Conservation (phyloP, 2,113 vertebrate species). For the Psittacula cyanocephala region DNA sequence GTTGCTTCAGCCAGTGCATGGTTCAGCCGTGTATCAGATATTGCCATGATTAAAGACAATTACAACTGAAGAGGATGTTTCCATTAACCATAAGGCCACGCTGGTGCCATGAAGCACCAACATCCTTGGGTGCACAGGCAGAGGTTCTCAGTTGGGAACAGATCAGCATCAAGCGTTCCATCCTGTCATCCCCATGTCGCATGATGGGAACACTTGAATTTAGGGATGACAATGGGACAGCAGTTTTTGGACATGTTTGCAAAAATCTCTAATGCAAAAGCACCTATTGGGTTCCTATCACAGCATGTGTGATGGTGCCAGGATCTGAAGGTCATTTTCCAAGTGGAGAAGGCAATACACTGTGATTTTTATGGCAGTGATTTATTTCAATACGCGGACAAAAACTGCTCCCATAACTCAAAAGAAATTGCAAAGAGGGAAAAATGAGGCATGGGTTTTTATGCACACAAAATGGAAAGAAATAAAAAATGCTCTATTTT, state of each 20-base stretch:
- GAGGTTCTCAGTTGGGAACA: not conserved
- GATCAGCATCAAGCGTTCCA: not conserved
- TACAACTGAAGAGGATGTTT: not conserved
- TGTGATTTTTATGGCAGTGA: not conserved
- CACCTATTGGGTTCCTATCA: not conserved
- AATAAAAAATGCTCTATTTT: constrained; percentile 1
- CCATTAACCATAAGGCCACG: not conserved
- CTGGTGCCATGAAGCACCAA: not conserved
- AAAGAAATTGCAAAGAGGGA: constrained; percentile 20
- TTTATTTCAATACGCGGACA: not conserved
- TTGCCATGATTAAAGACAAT: fast-evolving
- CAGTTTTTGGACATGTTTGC: not conserved
- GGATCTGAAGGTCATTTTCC: not conserved
- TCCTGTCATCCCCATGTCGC: fast-evolving
- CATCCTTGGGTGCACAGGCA: not conserved
- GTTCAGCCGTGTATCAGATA: not conserved
- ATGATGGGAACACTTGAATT: not conserved
- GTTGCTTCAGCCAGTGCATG: not conserved
- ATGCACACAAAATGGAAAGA: not conserved
- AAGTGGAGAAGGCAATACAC: not conserved
- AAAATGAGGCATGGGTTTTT: not conserved
- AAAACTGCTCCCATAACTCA: constrained; percentile 15
- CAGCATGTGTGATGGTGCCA: not conserved
- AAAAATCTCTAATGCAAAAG: constrained; percentile 42
- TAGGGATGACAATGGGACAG: not conserved